Base-by-base conservation (phyloP, 2,888 invertebrate species). In the Clitarchus hookeri region DNA sequence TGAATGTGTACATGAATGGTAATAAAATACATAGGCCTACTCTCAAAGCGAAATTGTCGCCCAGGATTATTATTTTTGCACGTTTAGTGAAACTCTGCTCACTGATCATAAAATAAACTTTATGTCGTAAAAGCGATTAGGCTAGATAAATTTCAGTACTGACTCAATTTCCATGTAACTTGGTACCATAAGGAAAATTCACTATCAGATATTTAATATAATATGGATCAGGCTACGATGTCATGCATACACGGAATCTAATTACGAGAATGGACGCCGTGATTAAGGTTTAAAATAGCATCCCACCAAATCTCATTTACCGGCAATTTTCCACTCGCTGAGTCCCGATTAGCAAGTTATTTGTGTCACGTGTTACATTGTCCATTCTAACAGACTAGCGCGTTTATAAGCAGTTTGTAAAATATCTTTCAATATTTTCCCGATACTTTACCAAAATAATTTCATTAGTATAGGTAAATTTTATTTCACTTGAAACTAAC, bases 221-320 rank as follows among this genome's bases (percentile, higher is more conserved):
- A 6, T n/a, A 65, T 65, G n/a, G 65, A 65, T 65, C 65, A 65
- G 65, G n/a, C 65, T 65, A 8, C 19, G 65, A 6, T 65, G 65
- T 65, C 65, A 65, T 65, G n/a, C 19, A n/a, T 23, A 65, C 65
- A 23, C n/a, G 65, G 16, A 65, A 65, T 11, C 65, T 65, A 65
- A 65, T 65, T 65, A 65, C 65, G 19, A 23, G 65, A 23, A 65
- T n/a, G 65, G n/a, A 65, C n/a, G 16, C 65, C 8, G n/a, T n/a
- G n/a, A 65, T 65, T n/a, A 65, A 65, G 65, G 65, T 65, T 65
- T 65, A 19, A 65, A 65, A 65, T 65, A n/a, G 65, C 65, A 65
- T 65, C 8, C 65, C 65, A 65, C 65, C 23, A 65, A 65, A 65
- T 65, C 65, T 65, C 65, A 65, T 65, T 65, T 65, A 6, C 65